A percentile compares a stretch with the other conserved stretches of the same genome.
Conservation (phyloP, 2,113 vertebrate genomes). For the Corydoras sp. region DNA sequence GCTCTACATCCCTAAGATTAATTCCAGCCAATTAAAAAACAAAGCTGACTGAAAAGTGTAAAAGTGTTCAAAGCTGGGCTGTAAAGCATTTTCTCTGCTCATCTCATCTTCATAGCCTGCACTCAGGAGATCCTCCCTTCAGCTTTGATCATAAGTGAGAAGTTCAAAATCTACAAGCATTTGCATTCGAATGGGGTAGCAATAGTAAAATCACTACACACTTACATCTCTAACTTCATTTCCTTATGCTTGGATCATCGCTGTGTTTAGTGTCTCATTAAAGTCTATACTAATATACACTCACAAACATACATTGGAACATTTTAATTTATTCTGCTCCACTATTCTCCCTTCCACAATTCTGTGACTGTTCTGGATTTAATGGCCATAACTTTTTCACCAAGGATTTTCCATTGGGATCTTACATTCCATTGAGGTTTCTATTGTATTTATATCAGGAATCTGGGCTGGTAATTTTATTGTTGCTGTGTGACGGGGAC, state of each 20-base stretch:
- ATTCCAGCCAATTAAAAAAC: constrained; percentile 99
- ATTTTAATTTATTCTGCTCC: too few relatives aligned
- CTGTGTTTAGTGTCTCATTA: neutral
- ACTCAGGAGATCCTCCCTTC: constrained; percentile 63
- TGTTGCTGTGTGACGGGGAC: too few relatives aligned
- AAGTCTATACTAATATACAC: neutral
- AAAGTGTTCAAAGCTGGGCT: constrained; percentile 83
- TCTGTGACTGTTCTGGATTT: too few relatives aligned
- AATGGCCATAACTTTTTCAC: too few relatives aligned
- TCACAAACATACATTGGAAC: too few relatives aligned
- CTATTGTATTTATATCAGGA: too few relatives aligned
- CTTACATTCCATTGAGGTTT: too few relatives aligned
- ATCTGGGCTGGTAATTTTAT: too few relatives aligned
- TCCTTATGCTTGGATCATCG: neutral
- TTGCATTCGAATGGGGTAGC: constrained; percentile 58
- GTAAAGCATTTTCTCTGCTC: constrained; percentile 66
- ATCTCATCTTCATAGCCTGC: constrained; percentile 70
- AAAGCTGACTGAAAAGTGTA: constrained; percentile 96
- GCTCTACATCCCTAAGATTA: constrained; percentile 99
- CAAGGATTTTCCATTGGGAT: too few relatives aligned
- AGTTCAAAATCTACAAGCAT: constrained; percentile 58
- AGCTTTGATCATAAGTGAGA: constrained; percentile 73
- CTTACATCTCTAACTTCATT: constrained; percentile 28
- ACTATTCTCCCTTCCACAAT: too few relatives aligned
- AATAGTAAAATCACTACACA: constrained; percentile 47